Evolutionary conservation across 2,888 invertebrate species (phyloP).

Genomic region (Plutella xylostella): DNA sequence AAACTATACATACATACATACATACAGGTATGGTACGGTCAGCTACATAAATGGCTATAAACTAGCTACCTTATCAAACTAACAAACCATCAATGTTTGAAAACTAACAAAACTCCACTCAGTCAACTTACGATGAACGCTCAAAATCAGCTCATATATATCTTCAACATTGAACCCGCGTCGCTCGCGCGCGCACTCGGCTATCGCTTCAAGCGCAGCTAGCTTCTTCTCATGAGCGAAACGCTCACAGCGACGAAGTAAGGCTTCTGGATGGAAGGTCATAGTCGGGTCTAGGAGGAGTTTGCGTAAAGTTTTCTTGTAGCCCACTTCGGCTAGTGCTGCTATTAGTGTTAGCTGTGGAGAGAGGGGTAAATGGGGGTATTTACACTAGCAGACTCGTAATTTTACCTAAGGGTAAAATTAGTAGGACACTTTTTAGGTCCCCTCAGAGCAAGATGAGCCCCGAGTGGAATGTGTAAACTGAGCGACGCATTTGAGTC

Average conservation of each 20-base stretch:
- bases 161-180: constrained; percentile 41
- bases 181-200: constrained; percentile 39
- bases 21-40: too few relatives aligned
- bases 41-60: too few relatives aligned
- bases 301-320: constrained; percentile 58
- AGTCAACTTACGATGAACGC: constrained; percentile 57
- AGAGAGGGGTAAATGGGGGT: background rate
- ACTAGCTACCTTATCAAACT: too few relatives aligned
- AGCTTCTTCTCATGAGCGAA: constrained; percentile 49
- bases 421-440: too few relatives aligned
- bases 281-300: constrained; percentile 63
- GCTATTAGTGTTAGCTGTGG: constrained; percentile 53
- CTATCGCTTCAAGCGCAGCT: constrained; percentile 36
- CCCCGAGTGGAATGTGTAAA: too few relatives aligned
- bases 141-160: constrained; percentile 58
- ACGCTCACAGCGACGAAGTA: constrained; percentile 63
- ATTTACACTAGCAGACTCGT: background rate
- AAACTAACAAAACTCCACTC: background rate
- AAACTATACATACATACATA: too few relatives aligned
- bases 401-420: background rate
- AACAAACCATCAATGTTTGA: too few relatives aligned
- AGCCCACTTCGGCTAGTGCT: constrained; percentile 66
- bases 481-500: too few relatives aligned
- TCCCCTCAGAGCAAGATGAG: too few relatives aligned
- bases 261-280: constrained; percentile 59